A percentile compares a stretch with the other conserved stretches of the same genome.
Conservation (phyloP, 2,113 vertebrate genomes). For the Clarias macrocephalus region DNA sequence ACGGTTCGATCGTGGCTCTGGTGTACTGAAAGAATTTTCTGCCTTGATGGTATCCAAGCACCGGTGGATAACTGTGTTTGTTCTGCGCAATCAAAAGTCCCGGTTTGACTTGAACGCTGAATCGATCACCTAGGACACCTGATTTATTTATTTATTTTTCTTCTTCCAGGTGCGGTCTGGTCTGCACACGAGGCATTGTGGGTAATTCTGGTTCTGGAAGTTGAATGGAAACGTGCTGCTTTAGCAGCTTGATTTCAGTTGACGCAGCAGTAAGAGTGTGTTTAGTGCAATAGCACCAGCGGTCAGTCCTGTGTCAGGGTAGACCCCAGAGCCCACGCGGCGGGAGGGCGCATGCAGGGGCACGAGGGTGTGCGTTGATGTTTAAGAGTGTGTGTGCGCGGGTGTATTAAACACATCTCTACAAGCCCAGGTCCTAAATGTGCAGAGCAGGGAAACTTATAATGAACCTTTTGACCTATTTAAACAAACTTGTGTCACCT, state of each 20-base stretch:
- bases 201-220: conserved; percentile 18
- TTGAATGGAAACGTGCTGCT: not conserved
- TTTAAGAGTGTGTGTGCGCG: too few species aligned
- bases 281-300: conserved; percentile 39
- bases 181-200: not conserved
- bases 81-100: too few species aligned
- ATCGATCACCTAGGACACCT: not conserved
- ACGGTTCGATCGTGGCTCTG: too few species aligned
- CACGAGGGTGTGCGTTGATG: not conserved
- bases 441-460: too few species aligned
- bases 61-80: too few species aligned
- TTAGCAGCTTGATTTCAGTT: conserved; percentile 22
- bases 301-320: not conserved
- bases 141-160: not conserved
- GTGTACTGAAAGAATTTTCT: too few species aligned
- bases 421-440: not conserved
- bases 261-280: conserved; percentile 17
- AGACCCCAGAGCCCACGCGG: not conserved
- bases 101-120: too few species aligned
- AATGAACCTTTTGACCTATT: too few species aligned
- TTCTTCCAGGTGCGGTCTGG: not conserved
- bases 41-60: too few species aligned
- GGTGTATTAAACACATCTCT: not conserved
- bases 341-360: not conserved
- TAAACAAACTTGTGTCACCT: too few species aligned